Evolutionary conservation across 2,797 vertebrate species (phyloP), one percentile per base, ranked within the genome.

Genomic region (Aselliscus stoliczkanus): DNA sequence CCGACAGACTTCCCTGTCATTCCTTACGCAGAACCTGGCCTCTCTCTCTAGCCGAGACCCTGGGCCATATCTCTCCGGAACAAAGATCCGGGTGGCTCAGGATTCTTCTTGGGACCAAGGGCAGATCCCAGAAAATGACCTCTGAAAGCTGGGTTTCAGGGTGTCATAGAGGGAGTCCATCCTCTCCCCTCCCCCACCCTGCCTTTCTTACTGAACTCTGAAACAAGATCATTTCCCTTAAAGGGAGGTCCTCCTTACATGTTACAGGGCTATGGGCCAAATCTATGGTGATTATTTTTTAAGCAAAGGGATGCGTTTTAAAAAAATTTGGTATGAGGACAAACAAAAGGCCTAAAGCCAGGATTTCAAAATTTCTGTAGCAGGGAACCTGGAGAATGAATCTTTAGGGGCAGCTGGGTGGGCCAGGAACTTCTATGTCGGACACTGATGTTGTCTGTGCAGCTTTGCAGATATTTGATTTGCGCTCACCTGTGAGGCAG

Each of bases 11-110:
- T 83, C 62, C 44, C 80, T 8, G 65, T 11, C 15, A 39, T 72
- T 75, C 72, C 47, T 83, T 29, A 58, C 9, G 14, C 23, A 67
- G 34, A 90, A 9, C 4, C 1, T 10, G 54, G 21, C 52, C 60
- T 88, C 72, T 52, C 44, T 62, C 31, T 58, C 25, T 0, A 34
- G 54, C 42, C 34, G n/a, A 85, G 62, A 77, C 54, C 58, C 18
- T 1, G 3, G n/a, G n/a, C 15, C 69, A 15, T 27, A 1, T 20
- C 52, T n/a, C 77, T 69, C 77, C 47, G 72, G 65, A 64, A 87
- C 17, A 52, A 87, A 95, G 75, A 76, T 27, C 47, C 34, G 88
- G n/a, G 29, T 77, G 39, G 77, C 69, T 93, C 54, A 70, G 18
- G 31, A 47, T 54, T 65, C 56, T 44, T 82, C 23, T 13, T n/a